phyloP scores from a whole-genome alignment of 2,113 vertebrate species.

The Isurus oxyrinchus region DNA sequence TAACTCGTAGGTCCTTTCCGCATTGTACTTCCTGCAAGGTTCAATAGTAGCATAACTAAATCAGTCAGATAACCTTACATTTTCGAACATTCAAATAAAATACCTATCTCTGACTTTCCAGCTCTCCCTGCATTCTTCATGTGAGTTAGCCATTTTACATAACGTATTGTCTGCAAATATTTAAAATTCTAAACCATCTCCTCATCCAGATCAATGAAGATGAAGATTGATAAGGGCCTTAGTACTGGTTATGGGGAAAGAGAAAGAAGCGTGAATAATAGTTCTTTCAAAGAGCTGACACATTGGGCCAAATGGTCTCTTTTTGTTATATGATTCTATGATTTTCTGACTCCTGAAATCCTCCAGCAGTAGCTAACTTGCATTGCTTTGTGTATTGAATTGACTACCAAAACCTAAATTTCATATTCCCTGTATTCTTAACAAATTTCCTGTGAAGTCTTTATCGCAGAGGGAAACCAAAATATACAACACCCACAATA shows the following conservation, averaged over 20 bases:
- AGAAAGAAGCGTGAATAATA: neutral
- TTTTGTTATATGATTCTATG: neutral
- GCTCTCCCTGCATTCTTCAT: neutral
- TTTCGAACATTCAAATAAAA: neutral
- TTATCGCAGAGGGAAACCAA: neutral
- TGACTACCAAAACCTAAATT: neutral
- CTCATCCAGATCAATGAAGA: neutral
- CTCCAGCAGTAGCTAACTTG: neutral
- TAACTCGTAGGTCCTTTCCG: neutral
- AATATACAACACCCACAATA: neutral
- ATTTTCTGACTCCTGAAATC: neutral
- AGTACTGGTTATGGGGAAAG: neutral
- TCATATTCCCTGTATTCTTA: neutral
- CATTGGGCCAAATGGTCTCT: neutral
- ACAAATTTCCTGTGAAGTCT: neutral
- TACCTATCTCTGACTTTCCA: neutral
- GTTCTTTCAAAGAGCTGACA: neutral
- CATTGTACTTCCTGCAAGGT: neutral
- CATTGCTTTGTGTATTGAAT: neutral
- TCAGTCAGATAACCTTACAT: neutral
- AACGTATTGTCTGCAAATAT: neutral
- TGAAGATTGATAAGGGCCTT: no score
- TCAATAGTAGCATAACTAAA: neutral
- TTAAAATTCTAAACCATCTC: neutral
- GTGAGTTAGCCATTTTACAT: neutral